A percentile compares a stretch with the other conserved stretches of the same genome.
Evolutionary conservation across 1,140 invertebrate species (phyloP).

Genomic region (Calycopis cecrops): DNA sequence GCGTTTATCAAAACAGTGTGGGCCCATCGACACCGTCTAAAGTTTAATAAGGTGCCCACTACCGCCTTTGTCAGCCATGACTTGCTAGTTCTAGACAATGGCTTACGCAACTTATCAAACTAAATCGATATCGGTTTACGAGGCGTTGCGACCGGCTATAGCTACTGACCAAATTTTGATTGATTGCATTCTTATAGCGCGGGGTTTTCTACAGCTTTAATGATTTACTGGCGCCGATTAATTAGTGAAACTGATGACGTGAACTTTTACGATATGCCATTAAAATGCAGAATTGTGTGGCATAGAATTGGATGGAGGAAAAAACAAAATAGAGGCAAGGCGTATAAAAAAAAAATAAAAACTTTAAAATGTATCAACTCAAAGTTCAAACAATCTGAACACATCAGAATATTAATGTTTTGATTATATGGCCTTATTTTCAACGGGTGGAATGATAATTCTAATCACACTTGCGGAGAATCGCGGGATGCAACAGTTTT

Average conservation of each 20-base stretch:
- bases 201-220: slow-evolving; percentile 41
- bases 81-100: slow-evolving; percentile 63
- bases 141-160: slow-evolving; percentile 63
- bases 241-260: slow-evolving; percentile 63
- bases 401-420: no score
- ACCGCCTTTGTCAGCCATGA: slow-evolving; percentile 68
- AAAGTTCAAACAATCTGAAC: no score
- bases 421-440: no score
- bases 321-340: no score
- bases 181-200: slow-evolving; percentile 65
- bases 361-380: no score
- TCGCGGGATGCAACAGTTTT: no score
- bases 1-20: slow-evolving; percentile 69
- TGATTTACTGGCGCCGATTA: slow-evolving; percentile 67
- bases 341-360: no score
- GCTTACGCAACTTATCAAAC: slow-evolving; percentile 70
- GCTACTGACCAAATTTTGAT: slow-evolving; percentile 72
- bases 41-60: slow-evolving; percentile 74
- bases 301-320: no score
- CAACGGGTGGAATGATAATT: no score
- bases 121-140: slow-evolving; percentile 72
- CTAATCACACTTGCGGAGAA: no score
- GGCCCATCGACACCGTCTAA: slow-evolving; percentile 62
- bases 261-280: slow-evolving; percentile 44
- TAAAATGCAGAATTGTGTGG: slow-evolving; percentile 31